phyloP scores from a whole-genome alignment of 2,113 vertebrate species.

The Neolamprologus tretocephalus region DNA sequence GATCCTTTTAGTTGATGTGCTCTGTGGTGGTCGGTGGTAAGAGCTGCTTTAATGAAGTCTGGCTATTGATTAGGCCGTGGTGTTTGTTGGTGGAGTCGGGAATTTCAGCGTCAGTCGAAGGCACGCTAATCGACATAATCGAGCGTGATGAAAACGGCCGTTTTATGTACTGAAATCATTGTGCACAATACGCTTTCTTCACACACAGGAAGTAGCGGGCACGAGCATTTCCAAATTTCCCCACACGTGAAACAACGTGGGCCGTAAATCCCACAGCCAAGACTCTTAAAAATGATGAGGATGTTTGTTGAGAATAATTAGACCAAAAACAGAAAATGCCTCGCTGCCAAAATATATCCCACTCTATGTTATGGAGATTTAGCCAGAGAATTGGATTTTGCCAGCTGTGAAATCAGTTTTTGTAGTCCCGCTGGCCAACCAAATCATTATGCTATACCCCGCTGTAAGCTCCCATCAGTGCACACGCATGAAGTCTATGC shows the following conservation, averaged over 20 bases:
- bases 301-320: conserved; percentile 47
- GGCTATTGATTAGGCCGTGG: conserved; percentile 28
- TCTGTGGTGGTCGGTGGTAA: conserved; percentile 46
- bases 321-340: conserved; percentile 37
- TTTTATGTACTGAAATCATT: not conserved
- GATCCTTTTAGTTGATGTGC: conserved; percentile 29
- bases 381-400: conserved; percentile 64
- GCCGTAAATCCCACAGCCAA: not conserved
- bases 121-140: conserved; percentile 33
- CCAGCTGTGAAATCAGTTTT: conserved; percentile 71
- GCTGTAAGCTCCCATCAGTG: conserved; percentile 8
- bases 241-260: not conserved
- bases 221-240: not conserved
- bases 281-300: not conserved
- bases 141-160: not conserved
- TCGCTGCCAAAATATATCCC: conserved; percentile 51
- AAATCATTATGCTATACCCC: conserved; percentile 37
- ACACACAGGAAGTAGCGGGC: not conserved
- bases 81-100: conserved; percentile 20
- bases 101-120: conserved; percentile 4
- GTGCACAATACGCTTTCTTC: not conserved
- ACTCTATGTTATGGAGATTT: conserved; percentile 63
- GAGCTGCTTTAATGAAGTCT: conserved; percentile 51
- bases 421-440: conserved; percentile 58
- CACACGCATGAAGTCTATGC: conserved; percentile 5